Conservation (phyloP, 2,797 vertebrate species). For the Oophaga sylvatica region DNA sequence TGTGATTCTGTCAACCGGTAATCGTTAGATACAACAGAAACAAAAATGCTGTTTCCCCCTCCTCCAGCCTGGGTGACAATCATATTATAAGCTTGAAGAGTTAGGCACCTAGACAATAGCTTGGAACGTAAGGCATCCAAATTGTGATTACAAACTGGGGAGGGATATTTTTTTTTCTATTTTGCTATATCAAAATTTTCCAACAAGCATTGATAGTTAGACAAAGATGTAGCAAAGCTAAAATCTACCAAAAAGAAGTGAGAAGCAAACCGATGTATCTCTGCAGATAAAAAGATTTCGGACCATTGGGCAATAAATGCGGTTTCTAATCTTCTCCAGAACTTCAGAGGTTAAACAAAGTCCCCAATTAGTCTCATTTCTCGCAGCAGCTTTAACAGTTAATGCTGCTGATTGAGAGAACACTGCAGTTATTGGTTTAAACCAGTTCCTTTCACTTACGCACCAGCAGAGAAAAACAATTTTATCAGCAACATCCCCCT, state of each 20-base stretch:
- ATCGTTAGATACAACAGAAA: constrained; percentile 53
- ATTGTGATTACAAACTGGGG: not conserved
- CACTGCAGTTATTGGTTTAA: constrained; percentile 54
- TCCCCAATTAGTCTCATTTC: constrained; percentile 58
- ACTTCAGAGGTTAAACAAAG: constrained; percentile 39
- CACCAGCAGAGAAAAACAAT: constrained; percentile 49
- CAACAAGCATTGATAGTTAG: not conserved
- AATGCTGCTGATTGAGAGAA: constrained; percentile 62
- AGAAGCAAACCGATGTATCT: not conserved
- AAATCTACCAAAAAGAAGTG: no score
- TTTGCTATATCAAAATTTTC: not conserved
- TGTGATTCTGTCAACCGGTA: constrained; percentile 57
- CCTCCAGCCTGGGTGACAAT: constrained; percentile 22
- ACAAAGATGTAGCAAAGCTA: not conserved
- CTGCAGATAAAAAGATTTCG: not conserved
- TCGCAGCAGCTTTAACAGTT: constrained; percentile 63
- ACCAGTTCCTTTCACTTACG: constrained; percentile 63
- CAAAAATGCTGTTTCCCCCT: constrained; percentile 10
- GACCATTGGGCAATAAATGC: not conserved
- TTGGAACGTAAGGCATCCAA: not conserved
- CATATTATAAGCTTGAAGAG: constrained; percentile 24
- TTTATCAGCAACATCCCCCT: constrained; percentile 62
- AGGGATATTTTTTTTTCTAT: not conserved
- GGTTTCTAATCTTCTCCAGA: not conserved
- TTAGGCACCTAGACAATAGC: constrained; percentile 4